Base-by-base conservation (phyloP, 2,797 vertebrate genomes). In the Podargus strigoides region DNA sequence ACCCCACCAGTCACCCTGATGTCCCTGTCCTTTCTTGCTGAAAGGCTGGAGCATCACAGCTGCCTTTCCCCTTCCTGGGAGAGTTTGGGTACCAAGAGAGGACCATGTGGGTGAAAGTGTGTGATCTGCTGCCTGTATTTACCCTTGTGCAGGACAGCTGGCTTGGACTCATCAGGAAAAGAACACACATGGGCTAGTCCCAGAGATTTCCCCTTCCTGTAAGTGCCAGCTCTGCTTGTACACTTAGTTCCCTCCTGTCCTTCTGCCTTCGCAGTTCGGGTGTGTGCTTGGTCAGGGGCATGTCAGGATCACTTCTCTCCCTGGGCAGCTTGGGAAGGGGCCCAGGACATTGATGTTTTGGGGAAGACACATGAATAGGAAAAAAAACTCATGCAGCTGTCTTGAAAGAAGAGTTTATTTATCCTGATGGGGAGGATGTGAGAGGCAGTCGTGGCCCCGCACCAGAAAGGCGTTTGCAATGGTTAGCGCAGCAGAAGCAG, bases 321-420 rank as follows among this genome's bases (percentile, higher is more conserved):
- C 53, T 50, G 58, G 21, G 10, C 23, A 85, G 34, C 41, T 69
- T 60, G 52, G 75, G 56, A 74, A 74, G 10, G 13, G 28, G 14
- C n/a, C 32, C 28, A 30, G 64, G 34, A 56, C 46, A n/a, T 8
- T 6, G 20, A 26, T 23, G 39, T 27, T 46, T 59, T 52, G 34
- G 37, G 55, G 14, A 62, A 81, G 32, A 67, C 1, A 2, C 9
- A 4, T 9, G 39, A 72, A 16, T 17, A 81, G 21, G 79, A 87
- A 78, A 73, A 79, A 88, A 85, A 86, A 79, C 32, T 6, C 79
- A 46, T 42, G 28, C 0, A 6, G 32, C 3, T 41, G 27, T 75
- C 3, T 8, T 81, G 73, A 36, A 59, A 76, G 30, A 55, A 60
- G 14, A 4, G 2, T 96, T 96, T 97, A 95, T 95, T 97, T 52